A percentile compares a stretch with the other conserved stretches of the same genome.
Conservation (phyloP, 2,113 vertebrate genomes). For the Vulpes lagopus region DNA sequence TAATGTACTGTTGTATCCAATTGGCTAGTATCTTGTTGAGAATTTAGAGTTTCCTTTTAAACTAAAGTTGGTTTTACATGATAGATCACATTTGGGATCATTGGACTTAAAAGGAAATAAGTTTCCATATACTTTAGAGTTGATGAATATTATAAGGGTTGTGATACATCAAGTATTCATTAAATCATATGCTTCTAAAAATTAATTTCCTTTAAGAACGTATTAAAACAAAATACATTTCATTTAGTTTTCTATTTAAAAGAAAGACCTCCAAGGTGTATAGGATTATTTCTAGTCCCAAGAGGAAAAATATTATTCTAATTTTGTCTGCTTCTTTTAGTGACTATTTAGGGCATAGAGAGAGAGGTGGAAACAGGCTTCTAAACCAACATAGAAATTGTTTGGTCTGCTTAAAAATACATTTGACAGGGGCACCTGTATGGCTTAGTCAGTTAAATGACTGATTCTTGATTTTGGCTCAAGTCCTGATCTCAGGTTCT, state of each 20-base stretch:
- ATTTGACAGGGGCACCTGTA: not conserved
- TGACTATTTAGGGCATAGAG: not conserved
- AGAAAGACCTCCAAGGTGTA: not conserved
- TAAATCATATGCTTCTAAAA: not conserved
- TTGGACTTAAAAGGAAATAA: constrained; percentile 53
- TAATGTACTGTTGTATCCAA: too few relatives aligned
- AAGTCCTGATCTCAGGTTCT: not conserved
- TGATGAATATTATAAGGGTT: not conserved
- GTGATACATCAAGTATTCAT: not conserved
- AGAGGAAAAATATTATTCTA: not conserved
- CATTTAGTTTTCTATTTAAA: not conserved
- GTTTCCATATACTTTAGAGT: constrained; percentile 47
- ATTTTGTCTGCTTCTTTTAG: constrained; percentile 16
- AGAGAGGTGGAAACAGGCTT: not conserved
- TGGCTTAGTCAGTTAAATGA: not conserved
- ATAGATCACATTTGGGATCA: not conserved
- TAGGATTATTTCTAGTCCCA: constrained; percentile 1
- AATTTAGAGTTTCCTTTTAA: not conserved
- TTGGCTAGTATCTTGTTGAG: too few relatives aligned
- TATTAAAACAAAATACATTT: constrained; percentile 48
- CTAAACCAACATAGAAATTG: not conserved
- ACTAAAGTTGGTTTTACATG: constrained; percentile 19
- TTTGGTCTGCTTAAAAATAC: not conserved
- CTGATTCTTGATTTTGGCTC: not conserved
- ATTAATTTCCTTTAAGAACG: not conserved